Evolutionary conservation across 2,888 invertebrate genomes (phyloP), one percentile per base, ranked within the genome.

Genomic region (Slavum lentiscoides): DNA sequence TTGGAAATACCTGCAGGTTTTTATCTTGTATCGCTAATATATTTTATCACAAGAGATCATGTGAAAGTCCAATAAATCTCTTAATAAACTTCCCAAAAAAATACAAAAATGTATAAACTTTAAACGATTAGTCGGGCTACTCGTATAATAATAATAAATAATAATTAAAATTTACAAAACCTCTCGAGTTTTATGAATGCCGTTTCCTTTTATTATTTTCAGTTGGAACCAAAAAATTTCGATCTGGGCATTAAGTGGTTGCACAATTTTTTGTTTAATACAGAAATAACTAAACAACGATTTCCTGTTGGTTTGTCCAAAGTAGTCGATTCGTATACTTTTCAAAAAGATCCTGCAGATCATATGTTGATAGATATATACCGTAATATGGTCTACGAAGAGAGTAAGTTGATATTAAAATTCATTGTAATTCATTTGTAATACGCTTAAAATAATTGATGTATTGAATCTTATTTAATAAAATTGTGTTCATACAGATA

Each of bases 221-320:
- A 93, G 92, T 90, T 94, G 59, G 94, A 95, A 86, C 89, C 91
- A 0, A 88, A 90, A 74, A 94, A 94, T 85, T 94, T 94, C 85
- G 88, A 89, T 21, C 89, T 89, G 83, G 93, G 94, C 0, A 90
- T 96, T 19, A 88, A 90, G 74, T 95, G 94, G 91, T 86, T 95
- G 74, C 89, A 90, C 83, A 93, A 95, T 84, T 88, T 96, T 43
- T 85, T 96, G 53, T 93, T 91, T 85, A 87, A 90, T 11, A 91
- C 92, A 0, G 89, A 91, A 83, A 90, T 95, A 84, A 91, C 91
- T 0, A 89, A 90, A 19, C 94, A 94, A 74, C 88, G 95, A 83
- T 86, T 95, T 67, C 90, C 92, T 84, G 91, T 94, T 49, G 91
- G 94, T 83, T 92, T 93, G 0, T 91, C 91, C 83, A 93, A 95